These are phyloP conservation scores for Pandemis corylana DNA, from an alignment of 2,888 invertebrate genomes.

Conservation along the genomic window DNA sequence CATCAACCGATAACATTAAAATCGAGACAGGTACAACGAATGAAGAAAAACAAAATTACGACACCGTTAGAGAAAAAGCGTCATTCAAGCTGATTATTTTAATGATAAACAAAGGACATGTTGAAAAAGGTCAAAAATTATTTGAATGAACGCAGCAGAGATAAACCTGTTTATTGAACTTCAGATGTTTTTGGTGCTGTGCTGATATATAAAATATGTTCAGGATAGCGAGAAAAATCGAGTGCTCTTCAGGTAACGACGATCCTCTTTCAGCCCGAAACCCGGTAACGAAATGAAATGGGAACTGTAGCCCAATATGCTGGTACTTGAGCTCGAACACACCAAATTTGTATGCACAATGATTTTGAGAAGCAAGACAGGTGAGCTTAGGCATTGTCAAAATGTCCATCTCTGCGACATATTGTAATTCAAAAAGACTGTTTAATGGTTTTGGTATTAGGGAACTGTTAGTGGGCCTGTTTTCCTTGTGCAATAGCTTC, in stretches of 20 bases:
- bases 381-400: too few species aligned
- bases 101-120: constrained; percentile 10
- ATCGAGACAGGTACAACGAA: background rate
- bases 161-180: constrained; percentile 12
- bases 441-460: constrained; percentile 36
- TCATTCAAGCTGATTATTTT: constrained; percentile 8
- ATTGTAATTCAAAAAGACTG: constrained; percentile 59
- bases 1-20: background rate
- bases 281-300: constrained; percentile 45
- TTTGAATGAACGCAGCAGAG: background rate
- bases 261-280: constrained; percentile 51
- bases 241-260: constrained; percentile 61
- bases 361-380: background rate
- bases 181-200: constrained; percentile 33
- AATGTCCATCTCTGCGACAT: constrained; percentile 49
- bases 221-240: constrained; percentile 55
- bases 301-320: constrained; percentile 17
- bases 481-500: constrained; percentile 23
- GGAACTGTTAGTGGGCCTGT: background rate
- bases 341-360: background rate
- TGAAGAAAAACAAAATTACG: background rate
- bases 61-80: constrained; percentile 12
- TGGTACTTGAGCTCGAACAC: background rate
- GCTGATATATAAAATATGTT: constrained; percentile 44
- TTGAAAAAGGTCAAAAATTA: constrained; percentile 18